These are phyloP conservation scores for Archivesica marissinica DNA, from an alignment of 1,140 invertebrate species.

Conservation along the genomic window DNA sequence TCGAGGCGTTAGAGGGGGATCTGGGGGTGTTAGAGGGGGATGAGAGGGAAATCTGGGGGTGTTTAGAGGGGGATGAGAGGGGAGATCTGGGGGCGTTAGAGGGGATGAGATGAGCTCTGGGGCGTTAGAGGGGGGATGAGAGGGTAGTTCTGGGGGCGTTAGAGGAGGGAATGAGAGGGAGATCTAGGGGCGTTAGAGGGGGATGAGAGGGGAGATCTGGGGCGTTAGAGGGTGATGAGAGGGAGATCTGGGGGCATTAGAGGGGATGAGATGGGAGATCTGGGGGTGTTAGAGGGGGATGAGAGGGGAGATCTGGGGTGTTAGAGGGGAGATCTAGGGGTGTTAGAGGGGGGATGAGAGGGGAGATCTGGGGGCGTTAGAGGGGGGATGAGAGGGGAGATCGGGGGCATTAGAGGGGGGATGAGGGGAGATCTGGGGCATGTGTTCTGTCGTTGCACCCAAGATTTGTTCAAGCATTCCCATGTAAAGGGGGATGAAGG, in stretches of 20 bases:
- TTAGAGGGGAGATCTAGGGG: not conserved
- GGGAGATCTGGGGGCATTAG: not conserved
- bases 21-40: too few relatives aligned
- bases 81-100: too few relatives aligned
- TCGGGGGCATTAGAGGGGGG: not conserved
- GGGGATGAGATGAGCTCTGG: not conserved
- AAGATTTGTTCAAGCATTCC: not conserved
- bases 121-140: not conserved
- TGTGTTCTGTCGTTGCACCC: too few relatives aligned
- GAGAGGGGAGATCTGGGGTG: not conserved
- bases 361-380: too few relatives aligned
- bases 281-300: not conserved
- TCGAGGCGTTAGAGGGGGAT: too few relatives aligned
- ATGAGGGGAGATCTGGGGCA: not conserved
- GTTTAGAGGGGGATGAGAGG: too few relatives aligned
- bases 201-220: not conserved
- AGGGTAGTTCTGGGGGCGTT: not conserved
- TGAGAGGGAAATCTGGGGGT: too few relatives aligned
- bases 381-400: not conserved
- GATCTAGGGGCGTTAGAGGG: not conserved
- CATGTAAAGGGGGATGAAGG: not conserved
- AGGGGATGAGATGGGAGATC: not conserved
- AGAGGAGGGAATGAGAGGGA: not conserved
- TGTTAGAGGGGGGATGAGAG: not conserved
- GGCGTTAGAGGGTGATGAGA: not conserved